Evolutionary conservation across 2,797 vertebrate genomes (phyloP).

Genomic region (Lepilemur ruficaudatus): DNA sequence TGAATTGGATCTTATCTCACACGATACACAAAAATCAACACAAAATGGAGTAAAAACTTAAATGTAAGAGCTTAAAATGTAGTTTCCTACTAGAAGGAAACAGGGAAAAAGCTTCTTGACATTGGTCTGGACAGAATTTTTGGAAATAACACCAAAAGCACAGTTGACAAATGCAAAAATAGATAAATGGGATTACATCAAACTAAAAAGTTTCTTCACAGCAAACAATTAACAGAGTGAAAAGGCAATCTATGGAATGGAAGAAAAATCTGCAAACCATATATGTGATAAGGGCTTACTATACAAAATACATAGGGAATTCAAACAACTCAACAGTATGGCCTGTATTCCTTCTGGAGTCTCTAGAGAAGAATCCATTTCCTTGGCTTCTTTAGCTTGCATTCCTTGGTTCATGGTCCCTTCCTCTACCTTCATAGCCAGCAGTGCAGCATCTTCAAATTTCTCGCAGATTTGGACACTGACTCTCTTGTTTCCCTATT

Average conservation of each 20-base stretch:
- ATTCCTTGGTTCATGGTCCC: neutral
- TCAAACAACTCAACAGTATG: neutral
- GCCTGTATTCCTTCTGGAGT: rapidly evolving
- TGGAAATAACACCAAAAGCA: too few species aligned
- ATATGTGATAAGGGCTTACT: neutral
- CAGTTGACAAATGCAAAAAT: too few species aligned
- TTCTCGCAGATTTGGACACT: neutral
- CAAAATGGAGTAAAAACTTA: neutral
- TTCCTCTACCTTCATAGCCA: neutral
- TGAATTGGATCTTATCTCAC: neutral
- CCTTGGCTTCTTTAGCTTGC: neutral
- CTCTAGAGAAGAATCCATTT: neutral
- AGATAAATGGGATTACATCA: too few species aligned
- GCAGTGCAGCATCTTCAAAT: neutral
- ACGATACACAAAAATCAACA: too few species aligned
- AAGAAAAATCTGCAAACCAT: neutral
- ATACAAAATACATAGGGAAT: neutral
- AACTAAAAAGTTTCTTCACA: neutral
- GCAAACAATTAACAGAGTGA: neutral
- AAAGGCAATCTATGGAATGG: neutral
- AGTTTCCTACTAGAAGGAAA: neutral
- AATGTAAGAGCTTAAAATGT: neutral
- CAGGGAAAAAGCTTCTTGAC: neutral
- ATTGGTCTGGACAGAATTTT: neutral
- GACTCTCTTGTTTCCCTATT: neutral